A percentile compares a stretch with the other conserved stretches of the same genome.
Conservation (phyloP, 2,797 vertebrate genomes). For the Taenioides sp. region DNA sequence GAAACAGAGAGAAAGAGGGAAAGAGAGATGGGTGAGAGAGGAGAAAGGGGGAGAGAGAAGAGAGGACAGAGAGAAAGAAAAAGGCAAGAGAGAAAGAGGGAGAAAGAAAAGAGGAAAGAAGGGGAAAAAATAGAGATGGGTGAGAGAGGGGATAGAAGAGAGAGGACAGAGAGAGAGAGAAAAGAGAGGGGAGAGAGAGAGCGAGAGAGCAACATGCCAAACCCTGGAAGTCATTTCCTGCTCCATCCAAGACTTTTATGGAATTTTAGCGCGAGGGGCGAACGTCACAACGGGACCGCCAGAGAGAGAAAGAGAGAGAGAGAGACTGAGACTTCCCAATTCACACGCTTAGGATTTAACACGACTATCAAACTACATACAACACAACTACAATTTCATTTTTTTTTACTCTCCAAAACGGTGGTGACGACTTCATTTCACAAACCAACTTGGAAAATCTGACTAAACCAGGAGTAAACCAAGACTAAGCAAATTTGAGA, state of each 20-base stretch:
- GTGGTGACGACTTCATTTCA: too few relatives aligned
- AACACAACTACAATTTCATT: not conserved
- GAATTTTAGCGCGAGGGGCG: conserved; percentile 72
- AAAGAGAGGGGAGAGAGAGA: not conserved
- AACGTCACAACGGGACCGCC: conserved; percentile 48
- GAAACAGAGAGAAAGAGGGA: too few relatives aligned
- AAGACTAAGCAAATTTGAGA: too few relatives aligned
- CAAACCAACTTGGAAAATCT: too few relatives aligned
- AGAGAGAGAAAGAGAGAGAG: conserved; percentile 28
- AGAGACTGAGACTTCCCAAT: not conserved
- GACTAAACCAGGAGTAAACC: too few relatives aligned
- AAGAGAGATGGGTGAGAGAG: too few relatives aligned
- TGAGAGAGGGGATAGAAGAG: too few relatives aligned
- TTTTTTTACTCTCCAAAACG: too few relatives aligned
- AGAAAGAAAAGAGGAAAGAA: not conserved
- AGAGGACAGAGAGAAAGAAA: too few relatives aligned
- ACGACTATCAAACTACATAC: conserved; percentile 9
- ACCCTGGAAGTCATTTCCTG: conserved; percentile 83
- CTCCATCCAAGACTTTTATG: conserved; percentile 80
- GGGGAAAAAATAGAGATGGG: conserved; percentile 17
- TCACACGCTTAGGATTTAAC: conserved; percentile 9
- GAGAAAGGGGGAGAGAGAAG: too few relatives aligned
- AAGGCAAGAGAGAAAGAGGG: not conserved
- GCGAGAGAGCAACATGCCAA: conserved; percentile 77
- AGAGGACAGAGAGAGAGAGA: too few relatives aligned